A percentile compares a stretch with the other conserved stretches of the same genome.
Evolutionary conservation across 1,140 invertebrate species (phyloP).

Genomic region (Drosophila mayri): DNA sequence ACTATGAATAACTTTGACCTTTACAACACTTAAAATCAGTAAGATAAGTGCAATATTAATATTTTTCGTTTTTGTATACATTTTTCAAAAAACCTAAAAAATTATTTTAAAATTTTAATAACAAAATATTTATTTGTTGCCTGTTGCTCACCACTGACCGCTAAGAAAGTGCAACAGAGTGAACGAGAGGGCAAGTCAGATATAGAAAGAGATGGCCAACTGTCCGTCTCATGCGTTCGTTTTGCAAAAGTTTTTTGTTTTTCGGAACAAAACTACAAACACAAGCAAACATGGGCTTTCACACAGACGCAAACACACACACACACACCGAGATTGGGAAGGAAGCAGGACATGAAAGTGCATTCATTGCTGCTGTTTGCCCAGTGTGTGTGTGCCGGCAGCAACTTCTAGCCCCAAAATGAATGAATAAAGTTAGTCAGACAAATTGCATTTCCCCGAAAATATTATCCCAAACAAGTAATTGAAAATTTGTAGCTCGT

Average conservation of each 20-base stretch:
- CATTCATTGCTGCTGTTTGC: conserved; percentile 50
- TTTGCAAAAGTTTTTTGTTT: conserved; percentile 72
- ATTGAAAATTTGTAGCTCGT: conserved; percentile 77
- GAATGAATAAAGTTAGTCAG: conserved; percentile 81
- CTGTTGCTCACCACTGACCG: not conserved
- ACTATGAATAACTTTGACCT: not conserved
- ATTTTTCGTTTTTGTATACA: too few relatives aligned
- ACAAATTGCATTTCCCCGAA: conserved; percentile 79
- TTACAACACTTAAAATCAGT: not conserved
- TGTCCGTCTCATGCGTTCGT: conserved; percentile 31
- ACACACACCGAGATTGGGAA: conserved; percentile 18
- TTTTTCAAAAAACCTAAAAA: not conserved
- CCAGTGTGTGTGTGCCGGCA: conserved; percentile 23
- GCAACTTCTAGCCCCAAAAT: conserved; percentile 71
- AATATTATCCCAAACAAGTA: conserved; percentile 81
- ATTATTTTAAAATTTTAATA: not conserved
- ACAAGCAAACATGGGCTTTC: conserved; percentile 61
- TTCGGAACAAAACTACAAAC: conserved; percentile 68
- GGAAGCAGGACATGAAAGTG: conserved; percentile 53
- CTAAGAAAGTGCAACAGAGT: conserved; percentile 1
- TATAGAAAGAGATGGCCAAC: not conserved
- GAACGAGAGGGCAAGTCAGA: not conserved
- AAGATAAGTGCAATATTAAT: not conserved
- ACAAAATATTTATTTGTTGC: not conserved
- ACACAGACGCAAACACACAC: too few relatives aligned